Evolutionary conservation across 2,113 vertebrate species (phyloP).

Genomic region (Suncus etruscus): DNA sequence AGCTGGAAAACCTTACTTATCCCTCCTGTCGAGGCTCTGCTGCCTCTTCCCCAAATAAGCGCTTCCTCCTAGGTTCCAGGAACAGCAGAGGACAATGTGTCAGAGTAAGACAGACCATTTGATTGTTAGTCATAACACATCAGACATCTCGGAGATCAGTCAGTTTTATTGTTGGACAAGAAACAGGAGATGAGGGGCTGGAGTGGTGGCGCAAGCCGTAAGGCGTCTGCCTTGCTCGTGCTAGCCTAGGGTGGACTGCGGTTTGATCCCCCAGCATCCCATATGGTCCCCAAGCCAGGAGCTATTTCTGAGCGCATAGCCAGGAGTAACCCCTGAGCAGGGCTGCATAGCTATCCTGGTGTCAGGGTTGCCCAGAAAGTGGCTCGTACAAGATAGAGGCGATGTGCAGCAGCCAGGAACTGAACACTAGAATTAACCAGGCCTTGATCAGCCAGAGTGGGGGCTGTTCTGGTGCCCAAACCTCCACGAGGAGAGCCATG

Average conservation of each 20-base stretch:
- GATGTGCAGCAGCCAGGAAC: conserved; percentile 56
- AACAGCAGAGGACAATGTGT: not conserved
- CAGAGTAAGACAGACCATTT: too few species aligned
- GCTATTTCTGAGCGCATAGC: too few species aligned
- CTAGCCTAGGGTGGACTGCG: too few species aligned
- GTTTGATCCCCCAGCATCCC: too few species aligned
- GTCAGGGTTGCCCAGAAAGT: conserved; percentile 38
- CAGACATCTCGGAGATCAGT: not conserved
- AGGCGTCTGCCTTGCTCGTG: too few species aligned
- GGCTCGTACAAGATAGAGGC: not conserved
- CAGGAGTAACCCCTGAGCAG: not conserved
- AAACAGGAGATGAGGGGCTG: not conserved
- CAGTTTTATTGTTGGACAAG: not conserved
- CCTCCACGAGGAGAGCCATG: not conserved
- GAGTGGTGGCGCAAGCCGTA: not conserved
- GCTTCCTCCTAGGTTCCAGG: not conserved
- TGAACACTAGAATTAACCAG: conserved; percentile 54
- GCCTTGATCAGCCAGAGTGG: conserved; percentile 56
- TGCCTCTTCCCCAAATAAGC: not conserved
- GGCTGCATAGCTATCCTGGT: not conserved
- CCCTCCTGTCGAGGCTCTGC: not conserved
- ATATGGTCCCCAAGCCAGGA: too few species aligned
- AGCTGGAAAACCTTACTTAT: not conserved
- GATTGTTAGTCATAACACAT: too few species aligned
- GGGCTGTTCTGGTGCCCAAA: conserved; percentile 67